Conservation (phyloP, 2,888 invertebrate species). For the Pyrgus malvae region DNA sequence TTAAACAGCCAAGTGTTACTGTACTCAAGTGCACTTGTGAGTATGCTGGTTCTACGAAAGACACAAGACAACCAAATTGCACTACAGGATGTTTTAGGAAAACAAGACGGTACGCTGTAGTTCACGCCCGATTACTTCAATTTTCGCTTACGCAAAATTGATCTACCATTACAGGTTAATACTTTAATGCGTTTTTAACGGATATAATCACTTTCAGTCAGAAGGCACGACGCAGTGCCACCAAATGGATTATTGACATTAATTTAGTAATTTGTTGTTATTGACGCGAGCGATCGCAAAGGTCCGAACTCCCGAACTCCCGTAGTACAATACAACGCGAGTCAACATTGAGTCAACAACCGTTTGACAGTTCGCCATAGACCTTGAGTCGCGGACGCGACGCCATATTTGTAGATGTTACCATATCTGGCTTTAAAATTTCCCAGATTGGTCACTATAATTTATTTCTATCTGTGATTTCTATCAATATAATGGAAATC, state of each 20-base stretch:
- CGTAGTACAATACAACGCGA: too few species aligned
- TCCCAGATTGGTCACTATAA: not conserved
- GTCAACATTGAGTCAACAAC: slow-evolving; percentile 62
- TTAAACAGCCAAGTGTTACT: not conserved
- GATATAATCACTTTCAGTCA: slow-evolving; percentile 24
- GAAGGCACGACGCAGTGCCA: slow-evolving; percentile 1
- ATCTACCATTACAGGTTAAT: slow-evolving; percentile 6
- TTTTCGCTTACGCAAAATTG: slow-evolving; percentile 20
- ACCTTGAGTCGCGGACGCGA: slow-evolving; percentile 40
- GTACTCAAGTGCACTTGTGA: not conserved
- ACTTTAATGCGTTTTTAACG: slow-evolving; percentile 16
- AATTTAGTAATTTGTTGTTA: slow-evolving; percentile 40
- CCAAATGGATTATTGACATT: slow-evolving; percentile 35
- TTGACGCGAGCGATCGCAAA: slow-evolving; percentile 27
- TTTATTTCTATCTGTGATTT: too few species aligned
- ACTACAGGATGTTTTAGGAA: slow-evolving; percentile 32
- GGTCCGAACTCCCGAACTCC: slow-evolving; percentile 12
- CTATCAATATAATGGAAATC: too few species aligned
- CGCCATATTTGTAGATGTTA: slow-evolving; percentile 49
- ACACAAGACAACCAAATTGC: slow-evolving; percentile 13
- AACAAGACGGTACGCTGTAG: slow-evolving; percentile 29
- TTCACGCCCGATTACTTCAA: slow-evolving; percentile 28
- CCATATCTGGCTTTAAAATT: slow-evolving; percentile 25
- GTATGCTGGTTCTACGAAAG: slow-evolving; percentile 3
- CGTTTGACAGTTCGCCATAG: slow-evolving; percentile 60